phyloP scores from a whole-genome alignment of 1,140 invertebrate species.

The Geopemphigus sp. region DNA sequence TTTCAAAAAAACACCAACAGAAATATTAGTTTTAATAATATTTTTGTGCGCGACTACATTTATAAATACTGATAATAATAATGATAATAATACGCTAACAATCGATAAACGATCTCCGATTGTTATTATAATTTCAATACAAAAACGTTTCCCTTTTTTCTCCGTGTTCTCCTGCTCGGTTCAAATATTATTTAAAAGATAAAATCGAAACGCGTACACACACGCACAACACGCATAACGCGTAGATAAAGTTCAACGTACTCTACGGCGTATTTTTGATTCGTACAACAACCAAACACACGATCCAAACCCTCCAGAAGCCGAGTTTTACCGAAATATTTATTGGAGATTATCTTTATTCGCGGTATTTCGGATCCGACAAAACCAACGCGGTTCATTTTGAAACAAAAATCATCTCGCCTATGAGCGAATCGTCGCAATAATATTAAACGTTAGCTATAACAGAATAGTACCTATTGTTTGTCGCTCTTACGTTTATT shows the following conservation, averaged over 20 bases:
- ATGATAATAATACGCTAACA: no score
- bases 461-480: no score
- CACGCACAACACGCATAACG: background rate
- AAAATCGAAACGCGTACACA: background rate
- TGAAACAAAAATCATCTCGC: background rate
- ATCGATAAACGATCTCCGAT: background rate
- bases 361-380: background rate
- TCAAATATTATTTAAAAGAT: conserved; percentile 15
- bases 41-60: background rate
- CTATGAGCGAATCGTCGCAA: background rate
- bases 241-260: background rate
- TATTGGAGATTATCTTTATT: background rate
- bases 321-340: background rate
- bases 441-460: background rate
- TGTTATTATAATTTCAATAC: conserved; percentile 10
- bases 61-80: background rate
- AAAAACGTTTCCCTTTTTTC: background rate
- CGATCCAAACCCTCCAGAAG: background rate
- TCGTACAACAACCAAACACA: background rate
- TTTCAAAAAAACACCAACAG: background rate
- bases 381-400: background rate
- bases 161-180: background rate
- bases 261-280: background rate
- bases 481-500: no score
- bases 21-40: background rate